Base-by-base conservation (phyloP, 2,888 invertebrate species). In the Teinopalpus imperialis region DNA sequence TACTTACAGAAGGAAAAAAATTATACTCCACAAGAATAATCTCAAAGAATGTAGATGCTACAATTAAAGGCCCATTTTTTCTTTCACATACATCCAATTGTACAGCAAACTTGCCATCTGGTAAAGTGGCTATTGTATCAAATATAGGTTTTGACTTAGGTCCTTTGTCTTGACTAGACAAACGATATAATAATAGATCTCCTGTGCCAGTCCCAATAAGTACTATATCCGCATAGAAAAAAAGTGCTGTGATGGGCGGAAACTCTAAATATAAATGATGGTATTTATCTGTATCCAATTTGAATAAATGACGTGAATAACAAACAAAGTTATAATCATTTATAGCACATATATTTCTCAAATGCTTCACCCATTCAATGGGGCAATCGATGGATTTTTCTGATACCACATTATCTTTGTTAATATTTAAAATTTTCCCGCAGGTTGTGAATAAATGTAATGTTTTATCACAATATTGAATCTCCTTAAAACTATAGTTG, bases 61-160 rank as follows among this genome's bases (percentile, higher is more conserved):
- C 57, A 37, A 86, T 74, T 1, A 78, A 58, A 0, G 86, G 80
- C 0, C 85, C 85, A 7, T 64, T 59, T 47, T 66, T 72, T 16
- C 77, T 72, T 49, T 86, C 86, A 36, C 70, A 76, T 0, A 83
- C 78, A 66, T 85, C 82, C 4, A 86, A 49, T 29, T 80, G 69
- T 0, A 81, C 62, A 1, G 83, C 75, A 66, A 70, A 78, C 53
- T 77, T 79, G 4, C 70, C 72, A n/a, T 73, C 72, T 1, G 82
- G 81, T 32, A 86, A 57, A 14, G 50, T 51, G 0, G 68, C 70
- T 3, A 83, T 36, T 1, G 58, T 65, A 47, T 80, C 77, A 68
- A 82, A 81, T 42, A 73, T 64, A 1, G 81, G 80, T 26, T 55
- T 66, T 0, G 53, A 61, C 34, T 27, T 34, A 18, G 9, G 29